phyloP scores from a whole-genome alignment of 92 coral and sea anemone genomes.

The Paragorgia papillata region DNA sequence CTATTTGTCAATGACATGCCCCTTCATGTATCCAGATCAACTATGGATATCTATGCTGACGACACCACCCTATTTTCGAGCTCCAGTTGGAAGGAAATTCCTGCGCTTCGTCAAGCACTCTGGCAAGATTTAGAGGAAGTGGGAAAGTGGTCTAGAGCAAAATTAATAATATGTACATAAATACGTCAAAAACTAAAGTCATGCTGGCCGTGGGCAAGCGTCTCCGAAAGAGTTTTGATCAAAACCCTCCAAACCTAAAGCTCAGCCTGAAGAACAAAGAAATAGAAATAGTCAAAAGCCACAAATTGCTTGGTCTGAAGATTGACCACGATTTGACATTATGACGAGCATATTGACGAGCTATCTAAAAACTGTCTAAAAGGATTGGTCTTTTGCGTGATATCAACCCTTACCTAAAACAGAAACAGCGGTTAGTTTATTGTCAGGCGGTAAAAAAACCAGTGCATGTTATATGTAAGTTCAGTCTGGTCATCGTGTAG shows the following conservation, averaged over 20 bases:
- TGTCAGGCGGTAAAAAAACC: neutral
- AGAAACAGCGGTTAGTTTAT: neutral
- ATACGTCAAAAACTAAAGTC: constrained; percentile 28
- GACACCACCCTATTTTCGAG: constrained; percentile 33
- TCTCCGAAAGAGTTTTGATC: constrained; percentile 13
- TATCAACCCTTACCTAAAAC: constrained; percentile 27
- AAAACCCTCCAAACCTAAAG: constrained; percentile 9
- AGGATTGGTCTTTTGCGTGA: constrained; percentile 29
- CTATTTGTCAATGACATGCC: no score
- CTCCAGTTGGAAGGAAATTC: constrained; percentile 11
- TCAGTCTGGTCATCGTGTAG: constrained; percentile 45
- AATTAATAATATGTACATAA: constrained; percentile 40
- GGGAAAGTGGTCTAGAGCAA: constrained; percentile 39
- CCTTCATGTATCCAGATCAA: neutral
- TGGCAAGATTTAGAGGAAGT: constrained; percentile 22
- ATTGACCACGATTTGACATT: constrained; percentile 18
- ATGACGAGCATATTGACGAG: constrained; percentile 34
- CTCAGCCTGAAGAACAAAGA: constrained; percentile 5
- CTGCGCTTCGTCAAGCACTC: constrained; percentile 8
- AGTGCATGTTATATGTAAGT: constrained; percentile 20
- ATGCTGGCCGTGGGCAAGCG: constrained; percentile 39
- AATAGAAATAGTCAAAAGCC: constrained; percentile 21
- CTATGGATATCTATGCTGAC: constrained; percentile 33
- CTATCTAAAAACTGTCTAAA: constrained; percentile 41
- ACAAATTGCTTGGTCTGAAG: constrained; percentile 18